phyloP scores from a whole-genome alignment of 2,888 invertebrate species.

The Drosophila barbarae region DNA sequence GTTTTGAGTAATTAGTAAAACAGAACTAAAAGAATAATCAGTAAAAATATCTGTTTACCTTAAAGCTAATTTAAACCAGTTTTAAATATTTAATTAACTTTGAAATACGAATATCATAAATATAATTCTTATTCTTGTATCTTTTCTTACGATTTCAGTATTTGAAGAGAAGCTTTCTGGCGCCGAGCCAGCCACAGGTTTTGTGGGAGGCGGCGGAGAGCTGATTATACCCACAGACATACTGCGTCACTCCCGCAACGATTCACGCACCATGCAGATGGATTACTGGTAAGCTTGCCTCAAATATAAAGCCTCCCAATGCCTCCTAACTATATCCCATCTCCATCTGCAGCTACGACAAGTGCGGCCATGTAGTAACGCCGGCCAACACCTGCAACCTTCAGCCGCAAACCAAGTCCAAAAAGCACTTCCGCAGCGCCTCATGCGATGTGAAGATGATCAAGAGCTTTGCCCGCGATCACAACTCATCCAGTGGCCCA shows the following conservation, averaged over 20 bases:
- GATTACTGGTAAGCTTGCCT: slow-evolving; percentile 80
- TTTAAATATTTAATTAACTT: background rate
- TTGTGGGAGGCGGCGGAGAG: slow-evolving; percentile 70
- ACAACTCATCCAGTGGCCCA: slow-evolving; percentile 54
- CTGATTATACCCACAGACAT: slow-evolving; percentile 76
- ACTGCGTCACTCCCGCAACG: slow-evolving; percentile 82
- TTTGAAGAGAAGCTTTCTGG: slow-evolving; percentile 85
- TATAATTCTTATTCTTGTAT: no score
- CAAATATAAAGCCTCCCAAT: fast-evolving
- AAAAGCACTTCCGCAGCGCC: slow-evolving; percentile 79
- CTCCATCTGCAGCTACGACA: slow-evolving; percentile 73
- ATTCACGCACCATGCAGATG: slow-evolving; percentile 84
- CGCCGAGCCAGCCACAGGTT: slow-evolving; percentile 79
- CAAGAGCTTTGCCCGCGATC: slow-evolving; percentile 78
- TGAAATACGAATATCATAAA: no score
- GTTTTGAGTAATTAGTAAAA: background rate
- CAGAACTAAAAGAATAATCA: background rate
- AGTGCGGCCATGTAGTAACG: slow-evolving; percentile 73
- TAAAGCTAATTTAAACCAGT: background rate
- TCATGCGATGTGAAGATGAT: slow-evolving; percentile 80
- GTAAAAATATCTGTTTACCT: background rate
- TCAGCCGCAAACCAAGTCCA: slow-evolving; percentile 77
- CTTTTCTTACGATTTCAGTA: slow-evolving; percentile 80
- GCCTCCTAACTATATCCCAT: background rate
- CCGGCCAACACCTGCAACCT: slow-evolving; percentile 46